Evolutionary conservation across 1,140 invertebrate genomes (phyloP).

Genomic region (Heliothis virescens): DNA sequence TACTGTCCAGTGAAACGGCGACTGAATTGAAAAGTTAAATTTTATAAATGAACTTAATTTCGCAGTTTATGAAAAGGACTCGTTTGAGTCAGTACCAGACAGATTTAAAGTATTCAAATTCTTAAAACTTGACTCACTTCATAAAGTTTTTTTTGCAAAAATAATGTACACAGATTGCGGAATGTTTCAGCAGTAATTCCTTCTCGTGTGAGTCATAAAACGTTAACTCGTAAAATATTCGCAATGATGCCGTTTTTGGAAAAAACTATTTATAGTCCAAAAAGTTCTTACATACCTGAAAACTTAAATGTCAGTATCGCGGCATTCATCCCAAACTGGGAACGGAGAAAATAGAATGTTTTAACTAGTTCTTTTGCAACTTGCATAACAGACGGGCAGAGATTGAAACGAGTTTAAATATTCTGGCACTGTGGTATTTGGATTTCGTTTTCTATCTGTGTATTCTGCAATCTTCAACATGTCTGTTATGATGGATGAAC

Average conservation of each 20-base stretch:
- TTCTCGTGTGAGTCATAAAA: background rate
- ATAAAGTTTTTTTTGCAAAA: background rate
- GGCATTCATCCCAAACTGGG: background rate
- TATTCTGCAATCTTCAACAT: background rate
- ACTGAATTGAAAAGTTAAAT: too few species aligned
- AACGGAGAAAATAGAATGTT: conserved; percentile 1
- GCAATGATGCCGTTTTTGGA: background rate
- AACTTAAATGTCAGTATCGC: background rate
- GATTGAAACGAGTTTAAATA: conserved; percentile 11
- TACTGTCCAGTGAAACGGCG: background rate
- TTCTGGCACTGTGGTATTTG: background rate
- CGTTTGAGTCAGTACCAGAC: background rate
- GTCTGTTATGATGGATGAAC: background rate
- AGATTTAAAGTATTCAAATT: conserved; percentile 1
- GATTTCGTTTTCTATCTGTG: background rate
- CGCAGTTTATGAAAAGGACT: conserved; percentile 1
- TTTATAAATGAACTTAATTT: background rate
- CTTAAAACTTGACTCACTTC: background rate
- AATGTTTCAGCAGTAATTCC: background rate
- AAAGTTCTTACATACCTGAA: background rate
- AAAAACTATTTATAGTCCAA: background rate
- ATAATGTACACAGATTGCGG: background rate
- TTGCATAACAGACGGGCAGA: background rate
- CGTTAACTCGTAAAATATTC: background rate
- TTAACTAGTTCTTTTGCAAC: background rate